phyloP scores from a whole-genome alignment of 2,888 invertebrate genomes.

The Drosophila testacea region DNA sequence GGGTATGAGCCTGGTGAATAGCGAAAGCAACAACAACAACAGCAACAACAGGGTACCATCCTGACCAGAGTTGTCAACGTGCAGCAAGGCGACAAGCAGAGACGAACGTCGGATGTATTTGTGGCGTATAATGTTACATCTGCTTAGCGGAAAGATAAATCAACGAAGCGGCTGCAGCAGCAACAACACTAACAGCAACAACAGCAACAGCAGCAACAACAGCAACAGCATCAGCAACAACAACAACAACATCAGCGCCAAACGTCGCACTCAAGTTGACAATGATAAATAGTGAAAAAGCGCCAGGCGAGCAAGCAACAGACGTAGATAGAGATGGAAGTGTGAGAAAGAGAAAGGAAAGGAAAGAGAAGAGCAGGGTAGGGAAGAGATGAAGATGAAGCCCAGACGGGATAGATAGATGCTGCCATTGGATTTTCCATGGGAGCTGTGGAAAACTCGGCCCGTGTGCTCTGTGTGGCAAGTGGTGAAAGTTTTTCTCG shows the following conservation, averaged over 20 bases:
- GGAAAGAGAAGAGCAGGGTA: not conserved
- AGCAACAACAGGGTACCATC: conserved; percentile 26
- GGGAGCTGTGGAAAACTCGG: conserved; percentile 32
- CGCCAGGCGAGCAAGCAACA: conserved; percentile 69
- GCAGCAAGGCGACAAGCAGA: conserved; percentile 49
- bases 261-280: conserved; percentile 80
- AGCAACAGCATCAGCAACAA: conserved; percentile 30
- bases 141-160: conserved; percentile 81
- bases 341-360: conserved; percentile 11
- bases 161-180: conserved; percentile 65
- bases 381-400: conserved; percentile 33
- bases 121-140: conserved; percentile 81
- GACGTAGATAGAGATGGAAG: conserved; percentile 33
- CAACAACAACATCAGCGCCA: conserved; percentile 68
- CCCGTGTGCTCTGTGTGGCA: conserved; percentile 46
- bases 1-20: conserved; percentile 51
- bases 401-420: conserved; percentile 38
- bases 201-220: conserved; percentile 25
- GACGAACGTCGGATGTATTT: conserved; percentile 78
- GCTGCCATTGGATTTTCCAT: conserved; percentile 19
- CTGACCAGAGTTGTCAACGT: conserved; percentile 70
- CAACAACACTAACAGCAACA: conserved; percentile 31
- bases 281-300: conserved; percentile 81
- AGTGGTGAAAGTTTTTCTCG: conserved; percentile 77
- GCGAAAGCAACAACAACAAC: not conserved